Conservation (phyloP, 2,888 invertebrate genomes). For the Hydrotaea diabolus region DNA sequence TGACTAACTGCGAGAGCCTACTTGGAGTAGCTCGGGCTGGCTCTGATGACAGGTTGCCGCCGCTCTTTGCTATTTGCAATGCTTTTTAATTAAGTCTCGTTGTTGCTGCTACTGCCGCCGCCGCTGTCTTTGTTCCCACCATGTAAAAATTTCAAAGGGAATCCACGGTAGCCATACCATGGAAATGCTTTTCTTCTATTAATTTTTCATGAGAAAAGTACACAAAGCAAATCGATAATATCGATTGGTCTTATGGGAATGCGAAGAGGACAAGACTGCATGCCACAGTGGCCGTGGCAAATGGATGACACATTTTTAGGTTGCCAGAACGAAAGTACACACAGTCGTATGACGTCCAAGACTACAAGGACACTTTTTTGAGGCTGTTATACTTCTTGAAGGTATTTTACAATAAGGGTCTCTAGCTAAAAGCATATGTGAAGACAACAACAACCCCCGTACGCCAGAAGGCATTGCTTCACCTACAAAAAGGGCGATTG, state of each 20-base stretch:
- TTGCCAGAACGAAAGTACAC: no score
- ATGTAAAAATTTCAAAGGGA: neutral
- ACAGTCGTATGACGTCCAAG: no score
- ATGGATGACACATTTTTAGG: neutral
- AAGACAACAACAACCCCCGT: no score
- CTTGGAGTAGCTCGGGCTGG: neutral
- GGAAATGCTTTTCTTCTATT: neutral
- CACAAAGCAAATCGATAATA: conserved; percentile 2
- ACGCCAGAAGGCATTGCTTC: no score
- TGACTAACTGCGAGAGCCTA: neutral
- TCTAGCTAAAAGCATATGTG: no score
- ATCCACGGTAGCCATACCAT: conserved; percentile 15
- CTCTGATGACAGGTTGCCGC: conserved; percentile 1
- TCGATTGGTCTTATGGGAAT: neutral
- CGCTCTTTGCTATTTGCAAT: neutral
- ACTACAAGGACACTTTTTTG: no score
- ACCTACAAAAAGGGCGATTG: no score
- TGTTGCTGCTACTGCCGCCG: neutral
- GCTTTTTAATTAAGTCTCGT: neutral
- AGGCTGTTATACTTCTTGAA: no score
- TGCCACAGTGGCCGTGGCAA: neutral
- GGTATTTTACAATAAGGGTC: no score
- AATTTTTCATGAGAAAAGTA: neutral
- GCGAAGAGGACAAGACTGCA: neutral
- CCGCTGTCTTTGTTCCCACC: neutral